Conservation (phyloP, 53 echinoderm and acorn worm species). For the Henricia sp. region DNA sequence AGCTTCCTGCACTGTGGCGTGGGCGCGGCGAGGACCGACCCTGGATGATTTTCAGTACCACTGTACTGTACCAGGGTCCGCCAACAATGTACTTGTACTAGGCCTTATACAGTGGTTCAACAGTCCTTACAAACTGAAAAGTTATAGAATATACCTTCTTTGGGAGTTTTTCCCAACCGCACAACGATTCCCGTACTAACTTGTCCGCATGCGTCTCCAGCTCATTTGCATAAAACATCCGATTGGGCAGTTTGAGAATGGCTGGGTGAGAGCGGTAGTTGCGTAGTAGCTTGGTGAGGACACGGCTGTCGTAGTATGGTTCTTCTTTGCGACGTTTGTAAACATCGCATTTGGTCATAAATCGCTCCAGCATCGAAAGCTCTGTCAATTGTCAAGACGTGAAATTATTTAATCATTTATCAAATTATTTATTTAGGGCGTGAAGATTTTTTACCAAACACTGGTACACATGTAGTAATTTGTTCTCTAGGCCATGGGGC, state of each 20-base stretch:
- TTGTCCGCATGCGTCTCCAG: conserved; percentile 78
- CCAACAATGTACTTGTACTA: neutral
- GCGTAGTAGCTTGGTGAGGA: conserved; percentile 88
- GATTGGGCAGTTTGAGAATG: conserved; percentile 85
- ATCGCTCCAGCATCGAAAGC: conserved; percentile 79
- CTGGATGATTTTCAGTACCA: too few species aligned
- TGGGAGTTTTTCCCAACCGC: conserved; percentile 79
- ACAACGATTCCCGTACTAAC: conserved; percentile 70
- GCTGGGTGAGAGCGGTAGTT: conserved; percentile 95
- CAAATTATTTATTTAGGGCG: too few species aligned
- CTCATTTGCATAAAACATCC: conserved; percentile 93
- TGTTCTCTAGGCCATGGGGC: too few species aligned
- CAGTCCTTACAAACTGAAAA: neutral
- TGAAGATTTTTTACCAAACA: too few species aligned
- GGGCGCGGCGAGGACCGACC: too few species aligned
- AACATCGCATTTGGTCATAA: conserved; percentile 68
- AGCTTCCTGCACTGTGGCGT: too few species aligned
- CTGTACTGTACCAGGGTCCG: too few species aligned
- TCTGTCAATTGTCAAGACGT: conserved; percentile 41
- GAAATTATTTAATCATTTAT: too few species aligned
- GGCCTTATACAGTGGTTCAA: neutral
- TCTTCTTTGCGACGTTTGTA: conserved; percentile 65
- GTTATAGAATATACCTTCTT: neutral
- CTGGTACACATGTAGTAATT: too few species aligned
- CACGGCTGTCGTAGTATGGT: conserved; percentile 61